Evolutionary conservation across 37 sponge, comb jelly and placozoan genomes (phyloP), one percentile per base, ranked within the genome.

Genomic region (Agelas oroides): DNA sequence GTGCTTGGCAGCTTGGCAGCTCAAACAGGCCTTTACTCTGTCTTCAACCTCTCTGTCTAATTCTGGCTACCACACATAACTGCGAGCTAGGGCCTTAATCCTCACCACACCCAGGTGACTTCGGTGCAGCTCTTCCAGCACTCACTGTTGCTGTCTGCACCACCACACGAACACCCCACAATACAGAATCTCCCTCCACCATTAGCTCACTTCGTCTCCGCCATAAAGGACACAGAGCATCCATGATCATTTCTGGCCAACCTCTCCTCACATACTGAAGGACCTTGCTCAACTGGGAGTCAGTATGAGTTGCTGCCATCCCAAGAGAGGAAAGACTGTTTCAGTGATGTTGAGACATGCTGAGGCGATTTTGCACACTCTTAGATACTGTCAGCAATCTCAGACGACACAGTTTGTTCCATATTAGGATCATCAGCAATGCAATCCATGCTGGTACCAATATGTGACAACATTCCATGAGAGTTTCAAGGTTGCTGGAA

Each of bases 251-350:
- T 6, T 3, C 78, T 17, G 73, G 86, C 92, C 92, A 92, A n/a
- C 85, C 81, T 62, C 25, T 18, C 56, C 59, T 5, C 1, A 63
- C 60, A n/a, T 59, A 87, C 17, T 38, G 66, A 15, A 79, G 27
- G 17, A 92, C 92, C 30, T 88, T 83, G 59, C 84, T 70, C 2
- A 92, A 33, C 32, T 73, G 36, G 31, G 80, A 53, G 37, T 92
- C n/a, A n/a, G n/a, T 8, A 3, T 8, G 6, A 3, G 8, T 3
- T 46, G 6, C 46, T 46, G 46, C 46, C 8, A 46, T 46, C 46
- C 46, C 46, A 46, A 46, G 46, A 46, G 46, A 46, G 46, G 8
- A 46, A 12, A 46, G 46, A 46, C 8, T 46, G 46, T 46, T 46
- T 46, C 46, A 46, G 46, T 12, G 46, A 46, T 46, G n/a, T n/a